Percentiles rank a stretch among this genome's conserved stretches.
These are phyloP conservation scores for Marmota monax DNA, from an alignment of 2,113 vertebrate genomes.

Conservation along the genomic window DNA sequence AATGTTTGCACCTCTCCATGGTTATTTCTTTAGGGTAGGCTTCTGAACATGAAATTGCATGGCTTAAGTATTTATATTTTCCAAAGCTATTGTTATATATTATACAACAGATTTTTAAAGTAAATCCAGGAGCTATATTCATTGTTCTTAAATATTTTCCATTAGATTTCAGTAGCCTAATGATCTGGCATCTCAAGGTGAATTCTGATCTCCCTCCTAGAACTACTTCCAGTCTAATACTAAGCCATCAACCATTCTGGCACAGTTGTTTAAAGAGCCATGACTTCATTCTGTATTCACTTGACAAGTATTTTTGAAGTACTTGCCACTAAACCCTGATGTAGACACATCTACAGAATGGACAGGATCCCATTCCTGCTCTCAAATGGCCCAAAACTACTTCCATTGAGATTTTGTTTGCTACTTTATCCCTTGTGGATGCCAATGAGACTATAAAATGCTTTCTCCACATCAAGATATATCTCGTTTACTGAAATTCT, in stretches of 20 bases:
- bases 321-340: not conserved
- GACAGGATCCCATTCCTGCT: not conserved
- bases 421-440: not conserved
- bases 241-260: not conserved
- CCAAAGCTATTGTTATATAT: not conserved
- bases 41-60: not conserved
- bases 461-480: not conserved
- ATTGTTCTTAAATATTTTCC: constrained; percentile 6
- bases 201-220: not conserved
- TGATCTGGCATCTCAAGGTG: not conserved
- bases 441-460: not conserved
- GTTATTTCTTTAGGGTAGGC: not conserved
- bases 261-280: not conserved
- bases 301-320: not conserved
- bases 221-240: not conserved
- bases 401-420: not conserved
- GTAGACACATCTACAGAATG: not conserved
- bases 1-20: not conserved
- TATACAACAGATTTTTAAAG: not conserved
- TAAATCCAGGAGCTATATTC: not conserved
- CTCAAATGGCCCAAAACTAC: not conserved
- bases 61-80: not conserved
- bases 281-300: not conserved
- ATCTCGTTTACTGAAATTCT: not conserved
- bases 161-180: not conserved